Conservation (phyloP, 2,113 vertebrate genomes). For the Eclectus roratus region DNA sequence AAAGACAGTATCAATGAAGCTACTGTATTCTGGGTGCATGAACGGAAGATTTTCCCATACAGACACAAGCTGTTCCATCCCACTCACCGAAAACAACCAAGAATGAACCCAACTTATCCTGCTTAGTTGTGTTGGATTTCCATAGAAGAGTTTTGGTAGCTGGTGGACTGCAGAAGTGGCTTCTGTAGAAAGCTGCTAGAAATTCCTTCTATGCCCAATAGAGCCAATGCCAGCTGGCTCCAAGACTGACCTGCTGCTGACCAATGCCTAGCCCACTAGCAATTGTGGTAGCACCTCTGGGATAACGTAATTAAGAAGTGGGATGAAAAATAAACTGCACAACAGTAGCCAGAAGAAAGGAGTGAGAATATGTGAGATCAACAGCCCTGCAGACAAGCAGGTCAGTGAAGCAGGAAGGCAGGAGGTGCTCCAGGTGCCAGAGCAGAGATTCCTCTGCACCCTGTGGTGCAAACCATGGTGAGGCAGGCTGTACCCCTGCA, state of each 20-base stretch:
- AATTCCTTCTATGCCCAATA: background rate
- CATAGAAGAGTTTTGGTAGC: background rate
- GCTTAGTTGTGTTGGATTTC: background rate
- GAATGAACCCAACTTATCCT: background rate
- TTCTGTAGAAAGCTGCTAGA: background rate
- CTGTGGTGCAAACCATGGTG: background rate
- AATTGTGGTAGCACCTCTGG: background rate
- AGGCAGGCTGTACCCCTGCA: background rate
- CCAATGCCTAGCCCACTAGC: background rate
- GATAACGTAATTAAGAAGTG: background rate
- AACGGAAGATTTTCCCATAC: background rate
- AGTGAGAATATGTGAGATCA: background rate
- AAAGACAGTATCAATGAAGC: background rate
- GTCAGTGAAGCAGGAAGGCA: background rate
- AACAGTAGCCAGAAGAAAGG: background rate
- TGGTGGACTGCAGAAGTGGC: background rate
- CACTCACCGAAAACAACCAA: background rate
- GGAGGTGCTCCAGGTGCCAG: background rate
- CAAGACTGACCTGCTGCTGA: background rate
- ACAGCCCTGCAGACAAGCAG: background rate
- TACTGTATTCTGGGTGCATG: background rate
- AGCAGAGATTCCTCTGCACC: background rate
- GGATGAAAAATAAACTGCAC: background rate
- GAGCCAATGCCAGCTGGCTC: background rate
- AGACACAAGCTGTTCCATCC: background rate